Evolutionary conservation across 1,140 invertebrate genomes (phyloP).

Genomic region (Yoshiicerus persimilis): DNA sequence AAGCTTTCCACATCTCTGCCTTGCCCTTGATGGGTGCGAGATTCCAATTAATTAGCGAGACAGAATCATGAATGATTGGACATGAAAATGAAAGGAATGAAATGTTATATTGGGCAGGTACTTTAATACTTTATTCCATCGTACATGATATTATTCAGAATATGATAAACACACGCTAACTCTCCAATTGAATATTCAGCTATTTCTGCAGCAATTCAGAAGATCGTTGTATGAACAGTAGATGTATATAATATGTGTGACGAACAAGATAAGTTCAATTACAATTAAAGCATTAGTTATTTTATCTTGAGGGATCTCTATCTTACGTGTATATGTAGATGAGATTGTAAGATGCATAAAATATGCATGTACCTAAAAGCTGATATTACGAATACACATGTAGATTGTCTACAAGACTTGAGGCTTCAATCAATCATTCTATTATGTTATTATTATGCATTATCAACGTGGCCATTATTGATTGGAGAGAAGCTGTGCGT

Average conservation of each 20-base stretch:
- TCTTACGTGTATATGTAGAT: too few species aligned
- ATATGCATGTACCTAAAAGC: neutral
- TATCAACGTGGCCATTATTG: constrained; percentile 18
- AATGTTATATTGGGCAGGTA: neutral
- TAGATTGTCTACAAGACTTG: neutral
- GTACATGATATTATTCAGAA: neutral
- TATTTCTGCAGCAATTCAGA: neutral
- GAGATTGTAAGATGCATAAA: too few species aligned
- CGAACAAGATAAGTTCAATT: neutral
- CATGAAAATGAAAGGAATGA: neutral
- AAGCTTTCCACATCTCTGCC: too few species aligned
- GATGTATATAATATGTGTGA: too few species aligned
- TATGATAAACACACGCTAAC: neutral
- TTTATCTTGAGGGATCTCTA: too few species aligned
- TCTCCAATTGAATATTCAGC: neutral
- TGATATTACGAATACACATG: neutral
- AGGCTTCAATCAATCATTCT: constrained; percentile 16
- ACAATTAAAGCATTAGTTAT: neutral
- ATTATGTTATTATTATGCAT: constrained; percentile 16
- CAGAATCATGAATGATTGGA: neutral
- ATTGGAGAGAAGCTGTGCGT: neutral
- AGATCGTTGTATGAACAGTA: neutral
- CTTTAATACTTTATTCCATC: neutral
- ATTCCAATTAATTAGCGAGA: neutral
- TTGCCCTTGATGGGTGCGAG: neutral